phyloP scores from a whole-genome alignment of 2,113 vertebrate species.

The Tauraco erythrolophus region DNA sequence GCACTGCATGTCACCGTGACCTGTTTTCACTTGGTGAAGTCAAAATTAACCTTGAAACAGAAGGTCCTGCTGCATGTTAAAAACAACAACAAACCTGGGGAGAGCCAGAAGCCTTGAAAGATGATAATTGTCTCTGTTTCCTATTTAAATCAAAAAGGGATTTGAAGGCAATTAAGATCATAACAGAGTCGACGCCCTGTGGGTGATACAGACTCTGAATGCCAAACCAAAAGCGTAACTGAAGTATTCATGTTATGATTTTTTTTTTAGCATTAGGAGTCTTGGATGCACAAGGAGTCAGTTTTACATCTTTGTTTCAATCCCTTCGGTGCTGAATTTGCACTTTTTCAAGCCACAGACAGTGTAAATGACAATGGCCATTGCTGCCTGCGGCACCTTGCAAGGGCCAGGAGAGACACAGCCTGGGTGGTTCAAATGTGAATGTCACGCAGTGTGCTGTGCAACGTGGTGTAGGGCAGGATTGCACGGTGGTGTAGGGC shows the following conservation, averaged over 20 bases:
- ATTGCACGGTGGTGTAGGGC: background rate
- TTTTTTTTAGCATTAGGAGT: background rate
- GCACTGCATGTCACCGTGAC: background rate
- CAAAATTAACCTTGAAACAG: slow-evolving; percentile 17
- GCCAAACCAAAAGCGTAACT: background rate
- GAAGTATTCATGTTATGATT: fast-evolving
- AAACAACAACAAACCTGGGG: background rate
- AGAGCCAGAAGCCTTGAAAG: background rate
- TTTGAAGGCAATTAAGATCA: background rate
- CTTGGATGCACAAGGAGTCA: background rate
- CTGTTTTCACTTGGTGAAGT: background rate
- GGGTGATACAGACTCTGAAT: background rate
- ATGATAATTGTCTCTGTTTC: background rate
- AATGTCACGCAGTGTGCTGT: background rate
- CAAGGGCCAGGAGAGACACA: background rate
- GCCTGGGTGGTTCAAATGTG: fast-evolving
- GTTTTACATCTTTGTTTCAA: background rate
- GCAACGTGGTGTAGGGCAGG: background rate
- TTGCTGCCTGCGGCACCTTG: background rate
- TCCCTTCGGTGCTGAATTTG: background rate
- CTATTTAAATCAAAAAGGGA: background rate
- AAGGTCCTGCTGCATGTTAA: background rate
- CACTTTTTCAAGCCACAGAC: background rate
- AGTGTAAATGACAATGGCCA: background rate
- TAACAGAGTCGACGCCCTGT: background rate